Conservation (phyloP, 2,113 vertebrate genomes). For the Nibea albiflora region DNA sequence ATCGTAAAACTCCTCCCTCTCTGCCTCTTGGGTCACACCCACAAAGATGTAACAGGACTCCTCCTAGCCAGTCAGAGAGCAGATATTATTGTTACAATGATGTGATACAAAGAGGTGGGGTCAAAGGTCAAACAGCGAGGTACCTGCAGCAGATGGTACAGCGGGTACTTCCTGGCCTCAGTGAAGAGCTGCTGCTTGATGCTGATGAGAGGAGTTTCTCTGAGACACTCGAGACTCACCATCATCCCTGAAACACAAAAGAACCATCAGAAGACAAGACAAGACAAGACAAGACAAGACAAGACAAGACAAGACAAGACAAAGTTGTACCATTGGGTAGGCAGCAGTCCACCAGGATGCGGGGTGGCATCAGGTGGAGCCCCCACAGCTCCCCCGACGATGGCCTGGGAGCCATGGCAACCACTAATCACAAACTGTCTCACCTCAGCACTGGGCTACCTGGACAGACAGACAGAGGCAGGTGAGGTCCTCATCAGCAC, state of each 20-base stretch:
- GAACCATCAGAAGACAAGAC: not conserved
- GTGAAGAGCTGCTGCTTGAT: conserved; percentile 87
- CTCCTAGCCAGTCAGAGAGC: conserved; percentile 77
- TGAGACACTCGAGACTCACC: conserved; percentile 86
- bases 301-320: not conserved
- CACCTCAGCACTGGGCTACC: conserved; percentile 44
- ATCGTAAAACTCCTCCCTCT: conserved; percentile 87
- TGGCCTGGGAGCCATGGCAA: conserved; percentile 84
- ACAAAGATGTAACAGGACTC: conserved; percentile 87
- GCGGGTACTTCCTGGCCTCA: conserved; percentile 84
- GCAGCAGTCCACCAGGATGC: conserved; percentile 87
- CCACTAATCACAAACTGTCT: conserved; percentile 42
- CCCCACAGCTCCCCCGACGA: conserved; percentile 88
- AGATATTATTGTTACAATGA: not conserved
- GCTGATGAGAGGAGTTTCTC: conserved; percentile 84
- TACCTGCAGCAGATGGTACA: conserved; percentile 85
- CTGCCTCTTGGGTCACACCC: conserved; percentile 87
- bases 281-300: not conserved
- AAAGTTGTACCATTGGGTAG: conserved; percentile 81
- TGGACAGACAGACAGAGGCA: conserved; percentile 34
- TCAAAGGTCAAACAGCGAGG: not conserved
- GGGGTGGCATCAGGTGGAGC: conserved; percentile 87
- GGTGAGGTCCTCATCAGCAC: too few relatives aligned
- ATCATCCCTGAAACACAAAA: conserved; percentile 75
- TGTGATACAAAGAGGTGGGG: not conserved